These are phyloP conservation scores for Eolophus roseicapilla DNA, from an alignment of 2,113 vertebrate genomes.

Conservation along the genomic window DNA sequence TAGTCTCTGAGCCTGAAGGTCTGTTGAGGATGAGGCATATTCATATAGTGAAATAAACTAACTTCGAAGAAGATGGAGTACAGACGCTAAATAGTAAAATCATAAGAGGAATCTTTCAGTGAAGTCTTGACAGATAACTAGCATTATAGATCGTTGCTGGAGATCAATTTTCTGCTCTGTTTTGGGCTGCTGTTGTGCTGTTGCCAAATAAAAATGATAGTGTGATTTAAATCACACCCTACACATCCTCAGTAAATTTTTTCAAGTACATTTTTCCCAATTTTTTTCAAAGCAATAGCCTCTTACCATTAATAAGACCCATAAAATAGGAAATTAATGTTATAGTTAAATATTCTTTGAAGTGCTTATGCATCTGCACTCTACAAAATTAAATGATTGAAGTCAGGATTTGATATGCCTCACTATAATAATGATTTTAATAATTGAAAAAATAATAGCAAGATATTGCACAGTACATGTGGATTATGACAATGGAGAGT, in stretches of 20 bases:
- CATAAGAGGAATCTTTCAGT: background rate
- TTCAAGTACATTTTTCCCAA: background rate
- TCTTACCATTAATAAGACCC: background rate
- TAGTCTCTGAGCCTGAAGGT: background rate
- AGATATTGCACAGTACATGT: background rate
- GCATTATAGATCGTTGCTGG: background rate
- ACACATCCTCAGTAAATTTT: background rate
- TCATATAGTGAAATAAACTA: background rate
- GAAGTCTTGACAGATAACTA: background rate
- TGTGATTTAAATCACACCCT: background rate
- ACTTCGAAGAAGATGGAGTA: background rate
- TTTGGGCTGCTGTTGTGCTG: background rate
- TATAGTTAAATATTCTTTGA: background rate
- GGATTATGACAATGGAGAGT: background rate
- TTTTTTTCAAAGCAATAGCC: background rate
- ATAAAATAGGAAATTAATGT: background rate
- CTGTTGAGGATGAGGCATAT: background rate
- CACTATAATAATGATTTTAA: background rate
- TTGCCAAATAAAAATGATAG: background rate
- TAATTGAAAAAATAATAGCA: constrained; percentile 6
- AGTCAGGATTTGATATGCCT: background rate
- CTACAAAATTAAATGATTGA: background rate
- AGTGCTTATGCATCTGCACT: background rate
- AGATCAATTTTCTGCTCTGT: background rate
- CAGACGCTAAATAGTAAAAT: background rate